These are phyloP conservation scores for Trichonephila clavata DNA, from an alignment of 1,140 invertebrate genomes.

Conservation along the genomic window DNA sequence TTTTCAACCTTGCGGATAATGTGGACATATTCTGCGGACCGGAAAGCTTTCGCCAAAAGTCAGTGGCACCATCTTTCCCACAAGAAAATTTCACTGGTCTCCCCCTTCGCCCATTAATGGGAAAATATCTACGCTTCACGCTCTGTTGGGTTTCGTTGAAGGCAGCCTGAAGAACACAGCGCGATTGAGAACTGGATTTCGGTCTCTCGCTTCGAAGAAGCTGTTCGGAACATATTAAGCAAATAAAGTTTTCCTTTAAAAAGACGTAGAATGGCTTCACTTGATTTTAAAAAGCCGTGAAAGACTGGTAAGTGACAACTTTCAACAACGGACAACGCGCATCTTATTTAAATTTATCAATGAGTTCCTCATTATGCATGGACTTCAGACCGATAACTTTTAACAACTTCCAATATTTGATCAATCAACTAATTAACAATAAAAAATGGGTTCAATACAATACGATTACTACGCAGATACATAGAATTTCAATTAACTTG, in stretches of 20 bases:
- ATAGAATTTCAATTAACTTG: too few relatives aligned
- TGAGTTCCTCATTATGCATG: too few relatives aligned
- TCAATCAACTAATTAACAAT: too few relatives aligned
- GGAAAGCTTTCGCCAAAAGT: constrained; percentile 36
- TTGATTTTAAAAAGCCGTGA: constrained; percentile 13
- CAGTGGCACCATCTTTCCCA: constrained; percentile 59
- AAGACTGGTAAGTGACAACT: background rate
- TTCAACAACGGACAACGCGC: background rate
- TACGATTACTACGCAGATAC: too few relatives aligned
- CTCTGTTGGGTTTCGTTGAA: constrained; percentile 47
- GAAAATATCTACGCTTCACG: constrained; percentile 56
- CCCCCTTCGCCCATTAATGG: constrained; percentile 25
- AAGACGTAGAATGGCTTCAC: background rate
- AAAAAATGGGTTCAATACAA: too few relatives aligned
- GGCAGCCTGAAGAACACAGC: background rate
- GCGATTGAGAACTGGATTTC: background rate
- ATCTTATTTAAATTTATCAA: too few relatives aligned
- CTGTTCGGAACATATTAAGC: background rate
- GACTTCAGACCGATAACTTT: too few relatives aligned
- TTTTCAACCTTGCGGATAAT: constrained; percentile 30
- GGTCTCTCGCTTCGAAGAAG: constrained; percentile 20
- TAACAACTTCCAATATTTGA: too few relatives aligned
- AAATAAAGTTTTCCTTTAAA: constrained; percentile 22
- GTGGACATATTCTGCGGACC: constrained; percentile 58
- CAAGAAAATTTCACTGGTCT: constrained; percentile 51